Evolutionary conservation across 1,140 invertebrate species (phyloP), one percentile per base, ranked within the genome.

Genomic region (Anastrepha ludens): DNA sequence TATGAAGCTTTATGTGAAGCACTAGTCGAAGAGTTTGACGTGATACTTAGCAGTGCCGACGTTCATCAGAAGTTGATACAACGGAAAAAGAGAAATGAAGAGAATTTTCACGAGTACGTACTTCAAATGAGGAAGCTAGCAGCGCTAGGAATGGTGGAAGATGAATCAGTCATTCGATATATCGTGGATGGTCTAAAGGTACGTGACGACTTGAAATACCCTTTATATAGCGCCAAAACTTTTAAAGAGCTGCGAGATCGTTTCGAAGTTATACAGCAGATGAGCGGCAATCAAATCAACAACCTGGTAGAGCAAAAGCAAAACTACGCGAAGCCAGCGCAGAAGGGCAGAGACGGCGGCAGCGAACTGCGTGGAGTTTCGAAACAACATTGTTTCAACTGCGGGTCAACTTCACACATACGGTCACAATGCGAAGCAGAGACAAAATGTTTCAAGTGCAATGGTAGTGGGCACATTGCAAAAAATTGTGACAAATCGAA

Each of bases 181-280:
- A 85, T 85, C 29, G 78, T 85, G n/a, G 44, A 85, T 58, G 78
- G 78, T 58, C n/a, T 85, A 5, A 15, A 85, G n/a, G 11, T 85
- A 85, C 78, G 78, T 55, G 78, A 85, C 29, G 78, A 85, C 15
- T 85, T 85, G 50, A 85, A 85, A 85, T 85, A 55, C n/a, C 44
- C 44, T 3, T 58, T 85, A 20, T 55, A 55, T 11, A 85, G 78
- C 44, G 78, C 78, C 7, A 39, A 39, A 85, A 85, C 78, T 47
- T 85, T 85, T 55, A 85, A 85, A 55, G 78, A 50, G 44, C 20
- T 50, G 7, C 3, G 47, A 58, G 44, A 85, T 55, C 44, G 78
- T 13, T 85, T 17, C n/a, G 78, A 50, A 47, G 7, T 70, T 5
- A 70, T 70, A 44, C n/a, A 85, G 44, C 29, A 11, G 29, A 50